Percentiles rank a stretch among this genome's conserved stretches.
Evolutionary conservation across 2,797 vertebrate genomes (phyloP).

Genomic region (Melopsittacus undulatus): DNA sequence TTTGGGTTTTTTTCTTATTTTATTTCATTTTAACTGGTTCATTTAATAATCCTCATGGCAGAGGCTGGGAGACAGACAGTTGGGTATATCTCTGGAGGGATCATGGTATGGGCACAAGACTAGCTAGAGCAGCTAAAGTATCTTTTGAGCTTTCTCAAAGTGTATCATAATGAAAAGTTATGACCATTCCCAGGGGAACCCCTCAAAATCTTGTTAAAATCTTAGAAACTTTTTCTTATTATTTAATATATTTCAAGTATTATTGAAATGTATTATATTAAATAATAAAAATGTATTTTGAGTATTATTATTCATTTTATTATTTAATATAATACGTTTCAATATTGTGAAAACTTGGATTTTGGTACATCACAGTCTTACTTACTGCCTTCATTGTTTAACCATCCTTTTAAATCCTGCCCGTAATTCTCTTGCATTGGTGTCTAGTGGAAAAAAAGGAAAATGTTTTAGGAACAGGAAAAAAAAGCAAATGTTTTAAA

Average conservation of each 20-base stretch:
- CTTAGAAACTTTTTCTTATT: background rate
- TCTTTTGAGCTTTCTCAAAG: background rate
- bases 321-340: background rate
- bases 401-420: background rate
- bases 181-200: background rate
- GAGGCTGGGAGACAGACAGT: background rate
- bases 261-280: background rate
- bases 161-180: background rate
- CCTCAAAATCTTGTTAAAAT: background rate
- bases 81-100: background rate
- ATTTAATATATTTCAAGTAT: background rate
- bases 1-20: background rate
- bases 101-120: background rate
- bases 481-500: background rate
- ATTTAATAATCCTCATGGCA: background rate
- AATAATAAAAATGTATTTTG: background rate
- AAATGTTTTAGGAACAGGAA: too few relatives aligned
- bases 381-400: background rate
- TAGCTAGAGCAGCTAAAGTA: background rate
- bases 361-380: background rate
- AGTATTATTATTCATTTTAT: background rate
- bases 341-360: background rate
- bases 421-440: background rate
- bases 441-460: background rate
- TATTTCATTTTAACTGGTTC: background rate